Base-by-base conservation (phyloP, 2,113 vertebrate genomes). In the Gulo gulo region DNA sequence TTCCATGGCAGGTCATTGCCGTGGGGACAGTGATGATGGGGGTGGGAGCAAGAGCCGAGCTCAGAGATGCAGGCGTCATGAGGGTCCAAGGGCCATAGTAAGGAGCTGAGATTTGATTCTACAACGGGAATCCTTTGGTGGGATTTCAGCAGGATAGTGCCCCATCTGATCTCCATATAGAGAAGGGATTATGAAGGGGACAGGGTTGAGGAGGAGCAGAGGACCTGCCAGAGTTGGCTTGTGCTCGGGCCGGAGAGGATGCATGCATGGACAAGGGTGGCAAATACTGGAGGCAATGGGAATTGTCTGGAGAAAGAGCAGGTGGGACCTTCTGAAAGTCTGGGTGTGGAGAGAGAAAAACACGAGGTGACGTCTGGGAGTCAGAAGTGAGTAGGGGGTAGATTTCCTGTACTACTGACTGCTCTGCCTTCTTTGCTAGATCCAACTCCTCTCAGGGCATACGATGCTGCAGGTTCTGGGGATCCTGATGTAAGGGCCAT, bases 321-420 rank as follows among this genome's bases (percentile, higher is more conserved):
- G 85, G 16, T 42, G 81, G 24, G 63, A 29, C 18, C 42, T 31
- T 29, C 26, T 0, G 42, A 8, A 26, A 39, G 59, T 18, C 16
- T 45, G 34, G 15, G 31, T 12, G 4, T 2, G 12, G 39, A 36
- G 82, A 65, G 13, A 12, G 10, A 31, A 59, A 14, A 85, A 9
- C 14, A 6, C 50, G 21, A 11, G 24, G 57, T 7, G 4, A 4
- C 13, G 2, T 39, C 39, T 24, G 61, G 21, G 23, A 39, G 1
- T 7, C 2, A 29, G 18, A 71, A 0, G 8, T 26, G 39, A 81
- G 39, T 34, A 29, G 29, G 9, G 1, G 6, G 2, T n/a, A 57
- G 57, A 76, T 13, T 14, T 21, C 13, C 7, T 14, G 31, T 45
- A 67, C 45, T 20, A n/a, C n/a, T 29, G 29, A 39, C 50, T 36